Base-by-base conservation (phyloP, 2,888 invertebrate genomes). In the Netelia fuscicornis region DNA sequence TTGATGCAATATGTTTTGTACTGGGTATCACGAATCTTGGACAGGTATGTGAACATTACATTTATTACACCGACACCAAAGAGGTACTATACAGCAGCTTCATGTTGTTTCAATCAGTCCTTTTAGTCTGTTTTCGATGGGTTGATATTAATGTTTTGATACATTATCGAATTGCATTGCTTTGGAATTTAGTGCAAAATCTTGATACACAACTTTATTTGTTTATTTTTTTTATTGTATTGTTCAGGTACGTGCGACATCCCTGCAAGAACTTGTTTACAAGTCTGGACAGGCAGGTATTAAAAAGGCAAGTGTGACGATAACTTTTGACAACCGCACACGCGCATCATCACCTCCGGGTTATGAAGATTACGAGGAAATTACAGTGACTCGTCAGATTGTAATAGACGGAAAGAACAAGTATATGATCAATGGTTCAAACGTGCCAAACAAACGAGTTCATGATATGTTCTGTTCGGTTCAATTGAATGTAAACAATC, bases 401-500 rank as follows among this genome's bases (percentile, higher is more conserved):
- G 96, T 97, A 5, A 96, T 98, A 92, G 98, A 98, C 6, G 97
- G 97, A 10, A 98, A 98, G 92, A 98, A 97, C 92, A 98, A 98
- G 91, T 99, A 99, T 92, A 94, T 98, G 89, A 98, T 99, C 85
- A 99, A 99, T 92, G 99, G 99, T 2, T 96, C 96, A 81, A 97
- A 97, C 91, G 98, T 98, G 0, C 97, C 97, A 87, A 98, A 98
- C 94, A 98, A 97, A 92, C 95, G 97, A 89, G 98, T 99, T 0
- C 96, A 97, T 58, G 99, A 99, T 94, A 95, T 99, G 92, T 99
- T 99, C 94, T 98, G 98, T 90, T 98, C 99, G 0, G 97, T 99
- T 6, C 99, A 99, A 92, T 95, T 99, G 56, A 99, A 99, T 92
- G 98, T 99, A 1, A 99, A 99, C 94, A 99, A 99, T 94, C 99